Evolutionary conservation across 2,888 invertebrate species (phyloP), one percentile per base, ranked within the genome.

Genomic region (Drosophila neutralis): DNA sequence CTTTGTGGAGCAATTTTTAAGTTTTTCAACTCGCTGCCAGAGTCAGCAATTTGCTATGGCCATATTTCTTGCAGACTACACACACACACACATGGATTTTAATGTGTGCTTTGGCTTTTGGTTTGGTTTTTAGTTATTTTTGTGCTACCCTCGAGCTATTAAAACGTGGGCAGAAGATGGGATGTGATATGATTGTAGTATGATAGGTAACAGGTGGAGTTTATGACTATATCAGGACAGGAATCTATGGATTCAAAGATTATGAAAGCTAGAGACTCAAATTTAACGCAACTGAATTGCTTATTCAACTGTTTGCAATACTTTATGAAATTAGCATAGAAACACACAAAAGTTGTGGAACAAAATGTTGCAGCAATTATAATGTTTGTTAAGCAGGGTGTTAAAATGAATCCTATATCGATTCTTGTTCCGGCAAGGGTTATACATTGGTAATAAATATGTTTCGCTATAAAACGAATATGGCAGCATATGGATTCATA

Each of bases 31-130:
- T 84, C 76, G 27, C 33, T 83, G 87, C 84, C 87, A 85, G 75
- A 87, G 89, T 87, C 87, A 90, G 90, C 87, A 87, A 90, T 87
- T 87, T 87, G 90, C 85, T 82, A 72, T 87, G 82, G 79, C 73
- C 82, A 90, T 90, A 88, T 90, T 88, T 90, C 82, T 81, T 73
- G 24, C 60, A 73, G 83, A 76, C 79, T 70, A 78, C 73, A 77
- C 69, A 45, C 36, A 76, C 77, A 79, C 79, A 73, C 73, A 79
- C 73, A 77, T 78, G 83, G 77, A 89, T 89, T 83, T 87, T 89
- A 84, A 89, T 85, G 83, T 87, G 85, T 89, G 65, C 69, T 78
- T 80, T 69, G 84, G 73, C 71, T 73, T 65, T 80, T 77, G 59
- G 53, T 61, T 60, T 57, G 24, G 38, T 35, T 69, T 67, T 76